Evolutionary conservation across 2,113 vertebrate genomes (phyloP), one percentile per base, ranked within the genome.

Genomic region (Pipra filicauda): DNA sequence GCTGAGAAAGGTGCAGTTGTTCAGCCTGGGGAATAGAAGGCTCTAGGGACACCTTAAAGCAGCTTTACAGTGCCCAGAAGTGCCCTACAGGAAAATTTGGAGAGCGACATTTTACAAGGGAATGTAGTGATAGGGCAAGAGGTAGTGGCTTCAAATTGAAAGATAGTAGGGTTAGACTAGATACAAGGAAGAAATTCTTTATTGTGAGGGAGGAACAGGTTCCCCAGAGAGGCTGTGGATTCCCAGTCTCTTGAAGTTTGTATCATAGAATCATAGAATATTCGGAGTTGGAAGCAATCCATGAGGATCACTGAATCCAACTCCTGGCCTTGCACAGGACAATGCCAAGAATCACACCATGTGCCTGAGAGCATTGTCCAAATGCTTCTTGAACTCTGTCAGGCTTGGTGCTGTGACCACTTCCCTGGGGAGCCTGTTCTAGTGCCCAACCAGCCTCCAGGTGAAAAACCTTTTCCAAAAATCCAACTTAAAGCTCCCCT

Each of bases 61-160:
- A 58, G 35, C 37, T 27, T 61, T 12, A 18, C 16, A 30, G 20
- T 31, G 31, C 8, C 24, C 30, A 51, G 11, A 0, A 1, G 21
- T 17, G 17, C 24, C 21, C 37, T 15, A 26, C 8, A 44, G 37
- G 5, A 58, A 26, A 59, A 27, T 3, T 18, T 51, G 26, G 17
- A 51, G 21, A 59, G 13, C 11, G 26, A 37, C 2, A 5, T 43
- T 58, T 58, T 35, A 20, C 0, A 0, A 58, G 21, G 8, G 13
- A 9, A 17, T 35, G 7, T 31, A 31, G 21, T 31, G 11, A 26
- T 37, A 59, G 5, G 14, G 7, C 9, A 59, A 77, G 31, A 52
- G 8, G 6, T 9, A 17, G 26, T 52, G 27, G 2, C 35, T 43
- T 76, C 43, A 35, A 58, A 43, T 31, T 37, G 17, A 33, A 86